Evolutionary conservation across 2,888 invertebrate genomes (phyloP).

Genomic region (Agapostemon virescens): DNA sequence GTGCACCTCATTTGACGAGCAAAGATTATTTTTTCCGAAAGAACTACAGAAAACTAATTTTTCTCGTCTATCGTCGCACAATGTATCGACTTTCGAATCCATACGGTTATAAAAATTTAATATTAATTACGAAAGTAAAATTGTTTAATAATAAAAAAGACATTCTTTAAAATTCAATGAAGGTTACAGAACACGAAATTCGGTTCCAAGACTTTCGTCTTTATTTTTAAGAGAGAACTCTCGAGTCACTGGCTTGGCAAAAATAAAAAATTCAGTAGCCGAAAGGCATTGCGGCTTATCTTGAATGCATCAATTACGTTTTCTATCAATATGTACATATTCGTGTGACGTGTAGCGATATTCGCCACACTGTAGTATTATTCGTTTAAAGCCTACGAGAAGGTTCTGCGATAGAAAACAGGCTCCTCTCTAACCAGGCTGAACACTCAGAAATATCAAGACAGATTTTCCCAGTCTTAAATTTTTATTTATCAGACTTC

Average conservation of each 20-base stretch:
- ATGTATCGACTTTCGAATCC: too few species aligned
- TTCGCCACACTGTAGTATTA: background rate
- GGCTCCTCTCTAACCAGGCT: background rate
- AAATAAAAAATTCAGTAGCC: background rate
- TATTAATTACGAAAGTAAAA: background rate
- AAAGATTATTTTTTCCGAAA: too few species aligned
- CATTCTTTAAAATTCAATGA: background rate
- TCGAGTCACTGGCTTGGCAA: background rate
- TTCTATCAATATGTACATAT: background rate
- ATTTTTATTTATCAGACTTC: slow-evolving; percentile 69
- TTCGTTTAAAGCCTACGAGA: background rate
- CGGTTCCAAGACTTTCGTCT: background rate
- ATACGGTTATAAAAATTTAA: too few species aligned
- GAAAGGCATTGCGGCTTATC: background rate
- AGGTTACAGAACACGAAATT: background rate
- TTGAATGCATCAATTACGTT: background rate
- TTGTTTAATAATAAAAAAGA: background rate
- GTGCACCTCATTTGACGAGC: too few species aligned
- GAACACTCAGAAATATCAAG: slow-evolving; percentile 1
- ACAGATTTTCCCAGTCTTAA: slow-evolving; percentile 61
- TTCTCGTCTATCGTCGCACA: too few species aligned
- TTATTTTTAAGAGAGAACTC: background rate
- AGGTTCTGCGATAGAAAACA: background rate
- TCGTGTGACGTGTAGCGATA: background rate
- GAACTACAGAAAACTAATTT: too few species aligned